phyloP scores from a whole-genome alignment of 2,888 invertebrate genomes.

The Ennomos erosarius region DNA sequence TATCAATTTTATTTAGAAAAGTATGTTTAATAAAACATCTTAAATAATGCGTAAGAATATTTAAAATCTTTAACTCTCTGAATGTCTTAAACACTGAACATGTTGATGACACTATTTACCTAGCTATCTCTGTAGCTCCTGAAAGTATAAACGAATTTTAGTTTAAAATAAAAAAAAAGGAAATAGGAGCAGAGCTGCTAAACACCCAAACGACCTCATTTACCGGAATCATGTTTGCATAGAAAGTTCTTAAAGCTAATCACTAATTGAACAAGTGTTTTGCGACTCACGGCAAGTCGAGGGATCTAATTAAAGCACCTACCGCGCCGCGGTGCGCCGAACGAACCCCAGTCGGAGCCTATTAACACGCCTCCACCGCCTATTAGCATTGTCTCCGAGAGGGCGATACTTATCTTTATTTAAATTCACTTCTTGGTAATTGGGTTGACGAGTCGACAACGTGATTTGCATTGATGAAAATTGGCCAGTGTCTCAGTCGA shows the following conservation, averaged over 20 bases:
- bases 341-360: conserved; percentile 74
- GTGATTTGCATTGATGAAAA: conserved; percentile 86
- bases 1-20: no score
- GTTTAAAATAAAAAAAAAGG: not conserved
- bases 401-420: conserved; percentile 86
- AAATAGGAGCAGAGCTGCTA: conserved; percentile 19
- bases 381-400: conserved; percentile 85
- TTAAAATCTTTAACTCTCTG: no score
- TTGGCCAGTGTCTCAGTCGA: conserved; percentile 71
- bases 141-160: not conserved
- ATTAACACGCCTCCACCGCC: conserved; percentile 83
- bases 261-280: conserved; percentile 84
- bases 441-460: conserved; percentile 86
- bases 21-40: no score
- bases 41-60: no score
- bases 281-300: conserved; percentile 77
- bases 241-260: conserved; percentile 75
- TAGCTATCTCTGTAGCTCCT: no score
- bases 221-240: conserved; percentile 50
- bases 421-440: conserved; percentile 86
- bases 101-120: no score
- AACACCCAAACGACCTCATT: conserved; percentile 28
- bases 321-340: conserved; percentile 63
- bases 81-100: no score
- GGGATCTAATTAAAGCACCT: conserved; percentile 83